Base-by-base conservation (phyloP, 2,888 invertebrate species). In the Chaitophorus viminalis region DNA sequence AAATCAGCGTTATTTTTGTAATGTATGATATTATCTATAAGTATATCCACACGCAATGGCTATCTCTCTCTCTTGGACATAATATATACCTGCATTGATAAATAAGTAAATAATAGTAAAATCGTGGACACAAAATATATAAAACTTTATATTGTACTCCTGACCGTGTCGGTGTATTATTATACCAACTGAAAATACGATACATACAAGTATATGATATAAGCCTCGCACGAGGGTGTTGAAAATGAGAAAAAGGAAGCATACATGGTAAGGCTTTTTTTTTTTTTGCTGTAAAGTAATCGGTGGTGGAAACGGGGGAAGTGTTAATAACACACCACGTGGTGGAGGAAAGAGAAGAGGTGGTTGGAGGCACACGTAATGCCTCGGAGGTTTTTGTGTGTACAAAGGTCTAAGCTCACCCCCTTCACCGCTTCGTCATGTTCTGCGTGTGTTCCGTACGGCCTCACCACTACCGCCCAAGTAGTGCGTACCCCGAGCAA, bases 191-290 rank as follows among this genome's bases (percentile, higher is more conserved):
- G n/a, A 33, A 79, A 65, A 79, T 65, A 60, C 65, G 33, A 68
- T 11, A 72, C n/a, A n/a, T 36, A 31, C 52, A 21, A 4, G 14
- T 36, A 60, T 25, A 79, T n/a, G n/a, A 68, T n/a, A 68, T 72
- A 82, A 82, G 54, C 82, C n/a, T 72, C 21, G 14, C 31, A 17
- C 33, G 72, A 74, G 83, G 75, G 75, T 29, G 54, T 60, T 31
- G 77, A 29, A 83, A 83, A 83, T 83, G 75, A 83, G 75, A 75
- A 83, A 83, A 83, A 75, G 29, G 60, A 83, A 75, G 25, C 54
- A 72, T 54, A 54, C 70, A 54, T 52, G 25, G 82, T 8, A 54
- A 54, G 72, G 72, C 33, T 54, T 72, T 82, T 36, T n/a, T 17
- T 65, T 33, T 82, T 46, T 31, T 60, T 9, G 21, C 21, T 36